Evolutionary conservation across 2,797 vertebrate species (phyloP), one percentile per base, ranked within the genome.

Genomic region (Danio albolineatus): DNA sequence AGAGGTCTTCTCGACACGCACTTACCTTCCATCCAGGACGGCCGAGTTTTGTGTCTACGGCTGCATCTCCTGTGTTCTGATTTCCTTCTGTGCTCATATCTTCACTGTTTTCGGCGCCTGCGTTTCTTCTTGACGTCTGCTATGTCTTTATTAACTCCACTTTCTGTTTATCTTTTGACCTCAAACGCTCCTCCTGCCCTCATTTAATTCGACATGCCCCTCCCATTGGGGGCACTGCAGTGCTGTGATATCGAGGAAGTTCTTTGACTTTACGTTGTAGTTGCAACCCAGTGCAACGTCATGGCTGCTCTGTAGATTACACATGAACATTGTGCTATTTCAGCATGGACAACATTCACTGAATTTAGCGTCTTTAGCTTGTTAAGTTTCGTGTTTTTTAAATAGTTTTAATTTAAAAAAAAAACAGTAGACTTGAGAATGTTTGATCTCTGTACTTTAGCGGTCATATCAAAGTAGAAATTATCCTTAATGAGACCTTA

Each of bases 11-110:
- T 51, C 2, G 38, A 49, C 21, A 10, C 21, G 28, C 14, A 57
- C 66, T 14, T 72, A 79, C 77, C 77, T 54, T 71, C 77, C 77
- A 72, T 1, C 39, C 67, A 53, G 59, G 8, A 7, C 62, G 13
- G 17, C 21, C 12, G 6, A 57, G 10, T 72, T 72, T 79, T 3
- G 48, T 19, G 8, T 64, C 48, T 59, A 36, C 46, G 5, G 1
- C 19, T 44, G 4, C 46, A 53, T 16, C 57, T 53, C 14, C 57
- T 16, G 10, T 8, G 10, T 67, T 36, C 14, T 17, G 66, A 61
- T 71, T 51, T 62, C 0, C 57, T 43, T 61, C 67, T 19, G 43
- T 57, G 51, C 6, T 51, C 62, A 67, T n/a, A 12, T 41, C 65
- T 62, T 72, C 6, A 49, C 14, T 21, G 7, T 53, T 61, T 67